These are phyloP conservation scores for Prionailurus viverrinus DNA, from an alignment of 2,113 vertebrate species.

Conservation along the genomic window DNA sequence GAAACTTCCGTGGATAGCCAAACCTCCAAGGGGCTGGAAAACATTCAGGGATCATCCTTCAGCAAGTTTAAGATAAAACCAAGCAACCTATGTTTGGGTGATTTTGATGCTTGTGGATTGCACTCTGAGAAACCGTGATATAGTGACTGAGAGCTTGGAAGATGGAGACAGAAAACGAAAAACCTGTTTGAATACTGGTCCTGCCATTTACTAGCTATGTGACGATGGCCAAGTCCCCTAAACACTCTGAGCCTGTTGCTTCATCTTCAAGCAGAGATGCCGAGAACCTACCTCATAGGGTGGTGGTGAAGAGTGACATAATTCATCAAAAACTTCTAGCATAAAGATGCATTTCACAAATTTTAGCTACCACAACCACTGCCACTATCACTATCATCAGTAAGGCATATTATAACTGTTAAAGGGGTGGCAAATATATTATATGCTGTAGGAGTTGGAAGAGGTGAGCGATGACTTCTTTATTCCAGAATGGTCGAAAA, in stretches of 20 bases:
- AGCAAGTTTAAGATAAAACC: not conserved
- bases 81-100: not conserved
- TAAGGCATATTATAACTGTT: not conserved
- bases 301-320: not conserved
- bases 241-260: not conserved
- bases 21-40: not conserved
- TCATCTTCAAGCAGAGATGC: conserved; percentile 1
- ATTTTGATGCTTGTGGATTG: not conserved
- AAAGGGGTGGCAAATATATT: not conserved
- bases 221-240: not conserved
- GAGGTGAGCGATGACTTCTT: not conserved
- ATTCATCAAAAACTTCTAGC: not conserved
- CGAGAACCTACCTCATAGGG: not conserved
- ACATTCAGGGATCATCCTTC: not conserved
- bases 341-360: not conserved
- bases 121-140: not conserved
- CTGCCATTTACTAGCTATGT: not conserved
- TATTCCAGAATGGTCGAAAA: not conserved
- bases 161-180: not conserved
- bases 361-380: not conserved
- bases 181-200: not conserved
- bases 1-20: not conserved
- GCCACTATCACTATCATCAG: not conserved
- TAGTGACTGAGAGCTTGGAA: not conserved
- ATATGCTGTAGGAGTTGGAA: not conserved